Evolutionary conservation across 2,113 vertebrate species (phyloP).

Genomic region (Tricholaema leucomelas): DNA sequence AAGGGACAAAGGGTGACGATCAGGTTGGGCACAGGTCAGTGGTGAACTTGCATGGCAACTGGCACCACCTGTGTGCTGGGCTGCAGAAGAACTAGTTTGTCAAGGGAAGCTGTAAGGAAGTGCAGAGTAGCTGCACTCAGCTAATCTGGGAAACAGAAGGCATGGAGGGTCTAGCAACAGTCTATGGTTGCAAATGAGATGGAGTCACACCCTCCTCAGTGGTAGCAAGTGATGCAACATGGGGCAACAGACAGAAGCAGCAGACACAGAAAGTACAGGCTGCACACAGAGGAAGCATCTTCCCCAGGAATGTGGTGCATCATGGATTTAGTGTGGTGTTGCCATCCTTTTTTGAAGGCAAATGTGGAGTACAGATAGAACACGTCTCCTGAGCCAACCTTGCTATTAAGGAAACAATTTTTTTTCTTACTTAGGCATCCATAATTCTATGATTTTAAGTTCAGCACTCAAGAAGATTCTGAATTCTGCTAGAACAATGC

Average conservation of each 20-base stretch:
- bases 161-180: neutral
- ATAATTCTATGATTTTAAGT: too few relatives aligned
- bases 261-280: neutral
- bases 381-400: too few relatives aligned
- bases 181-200: neutral
- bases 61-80: neutral
- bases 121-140: rapidly evolving
- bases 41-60: neutral
- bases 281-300: neutral
- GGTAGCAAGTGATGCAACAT: neutral
- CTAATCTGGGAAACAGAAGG: neutral
- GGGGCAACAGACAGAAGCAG: neutral
- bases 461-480: too few relatives aligned
- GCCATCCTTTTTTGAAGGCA: neutral
- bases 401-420: too few relatives aligned
- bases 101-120: neutral
- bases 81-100: neutral
- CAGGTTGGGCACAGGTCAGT: neutral
- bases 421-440: too few relatives aligned
- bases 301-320: neutral
- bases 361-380: too few relatives aligned
- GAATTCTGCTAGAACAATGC: too few relatives aligned
- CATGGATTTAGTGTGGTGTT: rapidly evolving
- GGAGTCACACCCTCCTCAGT: neutral
- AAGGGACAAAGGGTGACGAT: neutral